Evolutionary conservation across 2,113 vertebrate species (phyloP).

Genomic region (Silurus asotus): DNA sequence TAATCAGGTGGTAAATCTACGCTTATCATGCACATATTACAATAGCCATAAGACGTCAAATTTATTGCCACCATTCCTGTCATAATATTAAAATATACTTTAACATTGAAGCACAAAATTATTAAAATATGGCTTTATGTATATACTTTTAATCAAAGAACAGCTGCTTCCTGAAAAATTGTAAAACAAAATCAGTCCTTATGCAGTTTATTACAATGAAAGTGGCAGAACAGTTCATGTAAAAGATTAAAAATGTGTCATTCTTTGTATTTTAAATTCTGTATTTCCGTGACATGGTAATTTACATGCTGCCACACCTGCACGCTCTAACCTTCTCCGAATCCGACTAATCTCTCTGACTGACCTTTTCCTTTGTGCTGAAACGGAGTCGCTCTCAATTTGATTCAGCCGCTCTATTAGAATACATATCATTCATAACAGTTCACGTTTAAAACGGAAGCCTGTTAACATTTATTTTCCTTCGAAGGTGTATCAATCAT

Average conservation of each 20-base stretch:
- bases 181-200: not conserved
- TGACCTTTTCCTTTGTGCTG: constrained; percentile 73
- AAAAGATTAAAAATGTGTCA: constrained; percentile 31
- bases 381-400: constrained; percentile 71
- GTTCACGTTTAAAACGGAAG: constrained; percentile 58
- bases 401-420: constrained; percentile 66
- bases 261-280: constrained; percentile 20
- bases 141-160: not conserved
- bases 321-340: constrained; percentile 42
- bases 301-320: constrained; percentile 53
- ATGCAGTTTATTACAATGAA: not conserved
- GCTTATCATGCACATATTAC: not conserved
- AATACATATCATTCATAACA: constrained; percentile 61
- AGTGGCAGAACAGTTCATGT: not conserved
- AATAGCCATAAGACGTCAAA: not conserved
- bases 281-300: constrained; percentile 43
- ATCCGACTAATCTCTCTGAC: constrained; percentile 60
- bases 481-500: constrained; percentile 92
- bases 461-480: constrained; percentile 79
- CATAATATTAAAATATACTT: not conserved
- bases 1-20: not conserved
- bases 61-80: not conserved
- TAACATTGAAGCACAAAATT: not conserved
- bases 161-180: constrained; percentile 4
- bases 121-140: not conserved